Evolutionary conservation across 2,113 vertebrate genomes (phyloP).

Genomic region (Phoenicopterus ruber): DNA sequence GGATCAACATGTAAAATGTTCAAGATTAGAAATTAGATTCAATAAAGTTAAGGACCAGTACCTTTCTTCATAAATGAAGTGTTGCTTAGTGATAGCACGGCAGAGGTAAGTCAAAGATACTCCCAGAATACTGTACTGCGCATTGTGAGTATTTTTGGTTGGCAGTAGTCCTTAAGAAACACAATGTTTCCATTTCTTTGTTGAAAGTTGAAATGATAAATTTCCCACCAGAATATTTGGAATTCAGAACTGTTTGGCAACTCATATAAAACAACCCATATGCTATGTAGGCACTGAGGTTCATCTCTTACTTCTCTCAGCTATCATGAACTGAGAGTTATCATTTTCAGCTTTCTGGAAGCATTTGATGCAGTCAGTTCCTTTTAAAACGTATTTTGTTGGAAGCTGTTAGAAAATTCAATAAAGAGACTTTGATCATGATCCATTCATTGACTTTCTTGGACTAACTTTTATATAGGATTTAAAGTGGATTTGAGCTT

Average conservation of each 20-base stretch:
- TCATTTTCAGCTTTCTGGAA: conserved; percentile 26
- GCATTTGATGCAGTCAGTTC: conserved; percentile 41
- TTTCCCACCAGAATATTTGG: neutral
- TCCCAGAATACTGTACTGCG: neutral
- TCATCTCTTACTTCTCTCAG: neutral
- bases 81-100: neutral
- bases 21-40: neutral
- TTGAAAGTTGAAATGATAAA: neutral
- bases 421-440: conserved; percentile 59
- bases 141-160: neutral
- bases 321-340: neutral
- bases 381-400: conserved; percentile 53
- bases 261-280: neutral
- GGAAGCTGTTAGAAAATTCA: conserved; percentile 63
- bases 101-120: neutral
- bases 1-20: neutral
- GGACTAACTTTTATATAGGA: conserved; percentile 65
- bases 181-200: neutral
- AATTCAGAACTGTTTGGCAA: neutral
- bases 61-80: neutral
- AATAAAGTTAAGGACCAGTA: neutral
- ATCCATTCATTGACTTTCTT: conserved; percentile 61
- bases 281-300: neutral
- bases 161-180: neutral
- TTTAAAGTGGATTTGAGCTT: conserved; percentile 67